These are phyloP conservation scores for Psephotus haematonotus DNA, from an alignment of 2,113 vertebrate species.

Conservation along the genomic window DNA sequence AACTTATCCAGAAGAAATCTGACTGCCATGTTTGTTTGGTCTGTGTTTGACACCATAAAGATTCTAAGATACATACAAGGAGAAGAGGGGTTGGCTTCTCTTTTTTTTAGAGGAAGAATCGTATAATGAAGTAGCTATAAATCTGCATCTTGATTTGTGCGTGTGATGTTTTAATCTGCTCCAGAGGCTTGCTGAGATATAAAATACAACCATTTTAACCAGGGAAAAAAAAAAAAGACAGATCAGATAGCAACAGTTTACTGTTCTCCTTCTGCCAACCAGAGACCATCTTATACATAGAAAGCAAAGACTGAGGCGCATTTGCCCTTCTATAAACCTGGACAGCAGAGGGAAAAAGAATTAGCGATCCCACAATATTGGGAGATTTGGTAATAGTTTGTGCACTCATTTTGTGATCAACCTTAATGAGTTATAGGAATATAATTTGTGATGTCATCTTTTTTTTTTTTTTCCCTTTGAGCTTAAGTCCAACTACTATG, in stretches of 20 bases:
- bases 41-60: constrained; percentile 24
- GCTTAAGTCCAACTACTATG: constrained; percentile 1
- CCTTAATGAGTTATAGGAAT: neutral
- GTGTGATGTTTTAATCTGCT: neutral
- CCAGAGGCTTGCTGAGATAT: neutral
- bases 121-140: neutral
- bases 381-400: neutral
- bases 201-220: neutral
- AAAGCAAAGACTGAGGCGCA: neutral
- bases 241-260: neutral
- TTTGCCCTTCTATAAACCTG: neutral
- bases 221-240: neutral
- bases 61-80: neutral
- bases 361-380: neutral
- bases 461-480: neutral
- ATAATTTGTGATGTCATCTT: neutral
- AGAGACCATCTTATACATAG: neutral
- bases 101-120: neutral
- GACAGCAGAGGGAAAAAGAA: neutral
- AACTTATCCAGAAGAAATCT: constrained; percentile 73
- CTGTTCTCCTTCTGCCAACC: neutral
- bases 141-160: neutral
- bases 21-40: constrained; percentile 55
- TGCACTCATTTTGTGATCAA: neutral
- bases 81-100: neutral